Base-by-base conservation (phyloP, 1,140 invertebrate genomes). In the Drosophila melanica region DNA sequence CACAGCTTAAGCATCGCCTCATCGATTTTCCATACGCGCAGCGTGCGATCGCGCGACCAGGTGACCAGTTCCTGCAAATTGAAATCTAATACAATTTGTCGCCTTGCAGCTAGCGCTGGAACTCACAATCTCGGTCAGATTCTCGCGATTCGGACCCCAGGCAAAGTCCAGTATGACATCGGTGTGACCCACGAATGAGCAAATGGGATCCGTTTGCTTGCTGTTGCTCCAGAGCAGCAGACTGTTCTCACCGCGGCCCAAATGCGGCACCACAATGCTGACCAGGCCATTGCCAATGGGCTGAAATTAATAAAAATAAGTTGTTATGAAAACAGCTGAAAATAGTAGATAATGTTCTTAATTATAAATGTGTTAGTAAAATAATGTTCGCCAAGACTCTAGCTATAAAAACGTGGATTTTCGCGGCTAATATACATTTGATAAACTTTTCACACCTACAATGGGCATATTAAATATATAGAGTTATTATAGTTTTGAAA, bases 121-220 rank as follows among this genome's bases (percentile, higher is more conserved):
- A 65, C 79, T 70, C 50, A 92, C 90, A 63, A 91, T 91, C 78
- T 91, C 90, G 0, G 75, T 70, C 10, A 51, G 77, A 39, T 75
- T 89, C 12, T 91, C 86, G 3, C 77, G 86, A 81, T 95, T 94
- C 44, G 95, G 94, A 66, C 97, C 94, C 98, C 98, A 99, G 76
- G 97, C 96, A 95, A 99, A 99, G 85, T 99, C 98, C 39, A 98
- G 93, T 37, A 99, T 97, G 39, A 98, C 97, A 93, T 99, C 98
- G 3, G 96, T 96, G 90, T 99, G 98, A 0, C 97, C 98, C 39
- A 97, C 95, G 93, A 99, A 98, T 6, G 96, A 96, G 90, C 97
- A 96, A 42, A 97, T 95, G 5, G 96, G 96, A 62, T 94, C 93
- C 44, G 92, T 93, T 48, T 94, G 93, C 92, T 95, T 95, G 35